These are phyloP conservation scores for Synodontis membranacea DNA, from an alignment of 2,113 vertebrate genomes.

Conservation along the genomic window DNA sequence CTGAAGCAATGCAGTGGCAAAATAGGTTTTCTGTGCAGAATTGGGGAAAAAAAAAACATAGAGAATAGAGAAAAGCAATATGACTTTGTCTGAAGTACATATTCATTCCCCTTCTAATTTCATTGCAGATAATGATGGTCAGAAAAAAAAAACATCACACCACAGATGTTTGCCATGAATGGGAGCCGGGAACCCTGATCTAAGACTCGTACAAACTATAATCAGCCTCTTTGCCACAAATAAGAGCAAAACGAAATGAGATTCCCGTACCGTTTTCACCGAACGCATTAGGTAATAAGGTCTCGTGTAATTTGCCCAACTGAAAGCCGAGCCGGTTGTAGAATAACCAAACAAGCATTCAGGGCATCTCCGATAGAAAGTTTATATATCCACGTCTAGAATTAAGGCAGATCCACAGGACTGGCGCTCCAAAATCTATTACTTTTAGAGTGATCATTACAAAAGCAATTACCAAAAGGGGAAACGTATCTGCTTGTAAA, in stretches of 20 bases:
- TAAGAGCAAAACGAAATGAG: conserved; percentile 47
- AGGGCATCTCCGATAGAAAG: not conserved
- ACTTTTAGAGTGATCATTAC: conserved; percentile 11
- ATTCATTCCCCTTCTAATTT: conserved; percentile 71
- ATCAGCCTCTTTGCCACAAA: conserved; percentile 54
- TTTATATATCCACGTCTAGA: not conserved
- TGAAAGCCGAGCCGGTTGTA: conserved; percentile 33
- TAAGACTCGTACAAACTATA: conserved; percentile 48
- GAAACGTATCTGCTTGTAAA: conserved; percentile 3
- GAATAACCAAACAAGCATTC: conserved; percentile 27
- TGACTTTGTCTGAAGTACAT: conserved; percentile 50
- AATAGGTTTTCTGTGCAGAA: conserved; percentile 65
- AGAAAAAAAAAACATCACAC: conserved; percentile 60
- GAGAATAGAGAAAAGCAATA: conserved; percentile 65
- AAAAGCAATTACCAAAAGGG: conserved; percentile 50
- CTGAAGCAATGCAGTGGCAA: conserved; percentile 50
- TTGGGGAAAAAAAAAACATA: conserved; percentile 62
- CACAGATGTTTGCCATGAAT: conserved; percentile 63
- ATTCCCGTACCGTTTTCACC: conserved; percentile 48
- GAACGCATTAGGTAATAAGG: conserved; percentile 47
- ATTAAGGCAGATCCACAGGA: not conserved
- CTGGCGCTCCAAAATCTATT: not conserved
- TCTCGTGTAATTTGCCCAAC: conserved; percentile 52
- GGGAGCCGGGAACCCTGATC: conserved; percentile 48
- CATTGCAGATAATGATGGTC: conserved; percentile 59